Conservation (phyloP, 2,113 vertebrate genomes). For the Apteryx owenii region DNA sequence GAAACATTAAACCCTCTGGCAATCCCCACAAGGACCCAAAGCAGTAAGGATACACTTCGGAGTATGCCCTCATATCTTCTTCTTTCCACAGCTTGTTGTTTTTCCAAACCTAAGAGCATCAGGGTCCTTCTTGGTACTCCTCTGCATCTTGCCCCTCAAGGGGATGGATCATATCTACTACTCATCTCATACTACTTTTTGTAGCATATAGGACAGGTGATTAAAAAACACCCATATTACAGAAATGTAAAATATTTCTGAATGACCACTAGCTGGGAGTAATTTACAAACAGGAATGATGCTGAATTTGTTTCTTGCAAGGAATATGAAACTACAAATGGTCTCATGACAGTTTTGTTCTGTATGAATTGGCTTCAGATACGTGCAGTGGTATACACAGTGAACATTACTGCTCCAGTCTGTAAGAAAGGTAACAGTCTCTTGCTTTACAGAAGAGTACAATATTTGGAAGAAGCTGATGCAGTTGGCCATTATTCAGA, state of each 20-base stretch:
- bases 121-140: neutral
- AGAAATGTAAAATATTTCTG: neutral
- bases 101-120: neutral
- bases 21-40: neutral
- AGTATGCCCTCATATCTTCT: neutral
- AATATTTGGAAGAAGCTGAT: neutral
- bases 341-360: conserved; percentile 1
- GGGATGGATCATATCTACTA: neutral
- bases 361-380: conserved; percentile 45
- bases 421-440: conserved; percentile 28
- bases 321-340: conserved; percentile 32
- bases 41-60: neutral
- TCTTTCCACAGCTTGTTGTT: neutral
- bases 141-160: neutral
- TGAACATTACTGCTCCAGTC: conserved; percentile 19
- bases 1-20: neutral
- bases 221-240: conserved; percentile 21
- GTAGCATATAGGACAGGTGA: neutral
- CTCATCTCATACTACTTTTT: neutral
- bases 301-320: conserved; percentile 38
- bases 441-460: conserved; percentile 46
- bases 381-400: neutral
- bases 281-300: conserved; percentile 48
- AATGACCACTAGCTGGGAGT: conserved; percentile 11
- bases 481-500: neutral